phyloP scores from a whole-genome alignment of 2,888 invertebrate genomes.

The Hedychridium roseum region DNA sequence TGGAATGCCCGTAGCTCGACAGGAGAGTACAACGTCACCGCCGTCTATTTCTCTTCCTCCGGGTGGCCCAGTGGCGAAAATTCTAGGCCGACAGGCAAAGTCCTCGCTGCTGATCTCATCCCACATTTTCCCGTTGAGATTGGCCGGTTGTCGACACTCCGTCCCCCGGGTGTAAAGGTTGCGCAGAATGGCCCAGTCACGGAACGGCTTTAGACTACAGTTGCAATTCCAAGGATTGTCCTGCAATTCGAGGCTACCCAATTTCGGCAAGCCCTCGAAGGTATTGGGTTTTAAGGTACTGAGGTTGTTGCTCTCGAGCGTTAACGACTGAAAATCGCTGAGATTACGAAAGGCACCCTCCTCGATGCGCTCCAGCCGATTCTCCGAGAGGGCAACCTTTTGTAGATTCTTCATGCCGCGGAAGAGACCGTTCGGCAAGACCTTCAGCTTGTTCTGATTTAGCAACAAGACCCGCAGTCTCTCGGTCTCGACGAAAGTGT shows the following conservation, averaged over 20 bases:
- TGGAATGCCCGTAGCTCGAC: conserved; percentile 80
- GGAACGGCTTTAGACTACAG: conserved; percentile 80
- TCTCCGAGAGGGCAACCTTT: conserved; percentile 80
- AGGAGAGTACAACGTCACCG: conserved; percentile 75
- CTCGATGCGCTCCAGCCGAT: conserved; percentile 75
- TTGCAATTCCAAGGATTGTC: conserved; percentile 91
- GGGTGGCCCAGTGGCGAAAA: conserved; percentile 63
- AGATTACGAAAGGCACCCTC: conserved; percentile 76
- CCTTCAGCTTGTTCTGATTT: conserved; percentile 78
- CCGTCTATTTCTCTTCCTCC: conserved; percentile 70
- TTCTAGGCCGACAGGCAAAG: conserved; percentile 84
- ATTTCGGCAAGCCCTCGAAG: conserved; percentile 71
- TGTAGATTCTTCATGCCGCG: conserved; percentile 77
- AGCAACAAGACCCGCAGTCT: conserved; percentile 77
- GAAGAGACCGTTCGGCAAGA: conserved; percentile 80
- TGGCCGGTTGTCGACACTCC: conserved; percentile 75
- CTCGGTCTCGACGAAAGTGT: conserved; percentile 75
- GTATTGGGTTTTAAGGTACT: conserved; percentile 73
- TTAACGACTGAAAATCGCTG: conserved; percentile 73
- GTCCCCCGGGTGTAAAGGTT: conserved; percentile 81
- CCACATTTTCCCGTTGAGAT: conserved; percentile 77
- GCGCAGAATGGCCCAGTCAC: conserved; percentile 77
- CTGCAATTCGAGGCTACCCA: conserved; percentile 78
- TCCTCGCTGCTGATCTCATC: conserved; percentile 74
- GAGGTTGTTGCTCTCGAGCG: conserved; percentile 78